A percentile compares a stretch with the other conserved stretches of the same genome.
Evolutionary conservation across 2,113 vertebrate genomes (phyloP).

Genomic region (Tragelaphus scriptus): DNA sequence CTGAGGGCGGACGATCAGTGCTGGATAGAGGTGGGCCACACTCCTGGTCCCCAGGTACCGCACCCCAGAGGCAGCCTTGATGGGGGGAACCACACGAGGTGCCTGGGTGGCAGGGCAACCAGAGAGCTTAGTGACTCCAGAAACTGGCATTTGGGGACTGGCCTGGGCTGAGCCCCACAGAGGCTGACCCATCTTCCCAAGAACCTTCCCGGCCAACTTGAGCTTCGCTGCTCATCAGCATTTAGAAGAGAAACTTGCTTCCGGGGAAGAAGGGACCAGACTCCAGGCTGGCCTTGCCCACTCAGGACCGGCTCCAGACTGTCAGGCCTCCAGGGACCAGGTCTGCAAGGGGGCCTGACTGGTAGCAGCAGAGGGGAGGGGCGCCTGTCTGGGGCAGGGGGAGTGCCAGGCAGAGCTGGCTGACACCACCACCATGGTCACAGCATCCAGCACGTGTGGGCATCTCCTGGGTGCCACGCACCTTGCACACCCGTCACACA

Average conservation of each 20-base stretch:
- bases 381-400: neutral
- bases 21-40: no score
- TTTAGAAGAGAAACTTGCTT: neutral
- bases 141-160: neutral
- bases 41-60: neutral
- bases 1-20: neutral
- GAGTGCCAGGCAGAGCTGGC: neutral
- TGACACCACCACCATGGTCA: neutral
- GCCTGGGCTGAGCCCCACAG: neutral
- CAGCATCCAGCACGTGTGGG: accelerated
- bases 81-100: no score
- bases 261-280: accelerated
- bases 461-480: neutral
- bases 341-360: neutral
- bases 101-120: neutral
- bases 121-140: neutral
- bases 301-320: accelerated
- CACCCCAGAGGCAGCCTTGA: neutral
- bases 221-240: neutral
- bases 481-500: accelerated
- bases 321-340: neutral
- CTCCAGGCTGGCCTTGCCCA: neutral
- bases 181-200: neutral
- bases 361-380: neutral
- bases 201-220: neutral